Evolutionary conservation across 2,888 invertebrate species (phyloP).

Genomic region (Cremastobaeus sp.): DNA sequence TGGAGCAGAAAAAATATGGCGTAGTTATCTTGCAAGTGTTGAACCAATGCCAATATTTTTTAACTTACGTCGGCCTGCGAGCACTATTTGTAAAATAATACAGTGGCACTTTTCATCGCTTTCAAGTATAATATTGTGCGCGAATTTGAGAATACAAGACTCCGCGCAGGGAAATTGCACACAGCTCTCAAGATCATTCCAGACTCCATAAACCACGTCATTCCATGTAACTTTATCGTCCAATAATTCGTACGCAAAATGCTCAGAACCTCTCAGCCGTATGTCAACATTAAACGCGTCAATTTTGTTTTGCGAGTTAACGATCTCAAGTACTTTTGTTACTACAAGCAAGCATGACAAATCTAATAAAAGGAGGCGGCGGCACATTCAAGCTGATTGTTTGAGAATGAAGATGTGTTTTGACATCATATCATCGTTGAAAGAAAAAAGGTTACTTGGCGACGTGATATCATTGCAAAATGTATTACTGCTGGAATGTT

Average conservation of each 20-base stretch:
- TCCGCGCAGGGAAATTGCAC: conserved; percentile 36
- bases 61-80: conserved; percentile 39
- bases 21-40: conserved; percentile 1
- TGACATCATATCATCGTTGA: too few species aligned
- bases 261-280: conserved; percentile 40
- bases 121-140: conserved; percentile 27
- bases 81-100: conserved; percentile 56
- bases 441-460: neutral
- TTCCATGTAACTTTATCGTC: conserved; percentile 53
- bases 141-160: conserved; percentile 31
- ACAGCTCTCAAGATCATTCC: conserved; percentile 41
- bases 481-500: too few species aligned
- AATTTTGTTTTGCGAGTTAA: conserved; percentile 46
- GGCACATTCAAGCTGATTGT: neutral
- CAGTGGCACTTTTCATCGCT: conserved; percentile 50
- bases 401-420: too few species aligned
- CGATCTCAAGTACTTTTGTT: conserved; percentile 39
- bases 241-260: conserved; percentile 58
- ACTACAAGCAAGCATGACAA: conserved; percentile 3
- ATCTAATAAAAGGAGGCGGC: conserved; percentile 42
- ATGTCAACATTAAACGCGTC: conserved; percentile 41
- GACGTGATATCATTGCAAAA: too few species aligned
- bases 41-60: conserved; percentile 48
- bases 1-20: conserved; percentile 4
- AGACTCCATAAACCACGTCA: conserved; percentile 43